These are phyloP conservation scores for Caenorhabditis uteleia DNA, from an alignment of 2,888 invertebrate genomes.

Conservation along the genomic window DNA sequence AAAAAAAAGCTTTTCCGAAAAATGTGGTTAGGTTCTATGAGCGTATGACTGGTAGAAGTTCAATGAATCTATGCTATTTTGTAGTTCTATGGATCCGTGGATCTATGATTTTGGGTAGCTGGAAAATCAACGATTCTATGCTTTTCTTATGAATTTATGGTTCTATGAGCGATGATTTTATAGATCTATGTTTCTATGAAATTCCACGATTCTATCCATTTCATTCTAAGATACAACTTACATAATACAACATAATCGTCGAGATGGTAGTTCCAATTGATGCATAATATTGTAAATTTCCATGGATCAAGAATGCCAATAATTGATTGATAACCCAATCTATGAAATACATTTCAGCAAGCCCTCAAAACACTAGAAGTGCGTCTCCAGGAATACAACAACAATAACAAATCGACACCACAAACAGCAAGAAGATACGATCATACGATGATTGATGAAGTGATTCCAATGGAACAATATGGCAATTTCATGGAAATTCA, in stretches of 20 bases:
- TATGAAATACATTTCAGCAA: slow-evolving; percentile 7
- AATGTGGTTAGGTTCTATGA: too few species aligned
- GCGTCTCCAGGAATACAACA: slow-evolving; percentile 7
- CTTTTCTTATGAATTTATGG: too few species aligned
- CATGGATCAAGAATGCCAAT: background rate
- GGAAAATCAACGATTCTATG: too few species aligned
- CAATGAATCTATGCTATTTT: too few species aligned
- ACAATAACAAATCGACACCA: slow-evolving; percentile 14
- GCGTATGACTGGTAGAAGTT: too few species aligned
- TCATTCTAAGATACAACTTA: background rate
- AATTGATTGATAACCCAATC: slow-evolving; percentile 4
- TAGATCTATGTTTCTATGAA: too few species aligned
- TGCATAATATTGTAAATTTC: background rate
- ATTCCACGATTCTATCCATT: too few species aligned
- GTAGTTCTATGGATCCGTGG: too few species aligned
- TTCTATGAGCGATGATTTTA: too few species aligned
- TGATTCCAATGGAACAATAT: slow-evolving; percentile 14
- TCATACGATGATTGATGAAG: background rate
- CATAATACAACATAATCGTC: background rate
- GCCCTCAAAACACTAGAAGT: slow-evolving; percentile 11
- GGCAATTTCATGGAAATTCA: slow-evolving; percentile 25
- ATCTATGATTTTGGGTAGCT: too few species aligned
- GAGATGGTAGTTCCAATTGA: background rate
- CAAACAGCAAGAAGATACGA: background rate
- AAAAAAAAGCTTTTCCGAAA: too few species aligned